Percentiles rank a stretch among this genome's conserved stretches.
Conservation (phyloP, 2,797 vertebrate species). For the Etheostoma perlongum region DNA sequence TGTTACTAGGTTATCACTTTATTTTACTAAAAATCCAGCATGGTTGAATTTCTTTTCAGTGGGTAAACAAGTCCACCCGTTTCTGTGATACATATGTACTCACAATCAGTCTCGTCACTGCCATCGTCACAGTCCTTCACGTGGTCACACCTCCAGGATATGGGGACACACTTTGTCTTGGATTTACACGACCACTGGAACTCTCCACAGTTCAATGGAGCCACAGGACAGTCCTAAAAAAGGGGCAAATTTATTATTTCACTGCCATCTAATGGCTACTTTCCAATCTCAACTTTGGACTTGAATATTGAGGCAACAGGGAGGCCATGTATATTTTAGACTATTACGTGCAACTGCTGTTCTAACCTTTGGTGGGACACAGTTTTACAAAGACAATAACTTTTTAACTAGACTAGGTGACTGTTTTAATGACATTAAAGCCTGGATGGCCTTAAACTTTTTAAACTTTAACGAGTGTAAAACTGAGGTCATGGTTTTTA, state of each 20-base stretch:
- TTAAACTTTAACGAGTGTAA: no score
- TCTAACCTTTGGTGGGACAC: neutral
- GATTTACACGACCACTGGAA: constrained; percentile 87
- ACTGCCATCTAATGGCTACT: neutral
- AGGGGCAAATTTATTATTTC: neutral
- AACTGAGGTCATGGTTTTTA: no score
- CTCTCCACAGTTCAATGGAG: constrained; percentile 71
- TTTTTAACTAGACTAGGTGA: no score
- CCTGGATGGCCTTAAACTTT: no score
- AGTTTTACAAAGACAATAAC: no score
- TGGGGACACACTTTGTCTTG: constrained; percentile 84
- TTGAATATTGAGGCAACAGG: neutral
- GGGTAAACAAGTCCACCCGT: neutral
- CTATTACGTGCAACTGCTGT: neutral
- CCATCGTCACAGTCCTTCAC: constrained; percentile 87
- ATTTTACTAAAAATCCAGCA: neutral
- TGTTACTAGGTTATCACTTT: no score
- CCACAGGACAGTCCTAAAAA: constrained; percentile 81
- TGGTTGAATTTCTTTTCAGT: neutral
- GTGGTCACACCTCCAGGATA: constrained; percentile 89
- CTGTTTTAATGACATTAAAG: no score
- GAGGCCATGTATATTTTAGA: neutral
- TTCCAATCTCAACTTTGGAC: neutral
- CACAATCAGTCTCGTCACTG: constrained; percentile 90
- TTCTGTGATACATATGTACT: constrained; percentile 60